Conservation (phyloP, 1,140 invertebrate species). For the Eurosta solidaginis region DNA sequence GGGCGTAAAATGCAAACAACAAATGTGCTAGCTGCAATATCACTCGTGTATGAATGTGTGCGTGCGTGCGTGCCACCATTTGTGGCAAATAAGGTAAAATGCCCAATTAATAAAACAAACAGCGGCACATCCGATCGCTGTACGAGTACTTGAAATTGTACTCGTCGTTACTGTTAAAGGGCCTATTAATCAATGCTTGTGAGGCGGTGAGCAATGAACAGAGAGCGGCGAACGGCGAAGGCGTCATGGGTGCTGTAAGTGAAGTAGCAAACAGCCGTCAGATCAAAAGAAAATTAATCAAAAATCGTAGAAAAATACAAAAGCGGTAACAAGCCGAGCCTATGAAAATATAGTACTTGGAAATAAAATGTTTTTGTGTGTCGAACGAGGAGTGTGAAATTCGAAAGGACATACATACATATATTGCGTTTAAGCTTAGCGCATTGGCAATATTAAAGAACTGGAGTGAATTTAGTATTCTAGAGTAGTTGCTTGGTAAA, state of each 20-base stretch:
- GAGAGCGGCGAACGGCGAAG: no score
- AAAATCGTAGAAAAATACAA: neutral
- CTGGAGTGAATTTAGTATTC: neutral
- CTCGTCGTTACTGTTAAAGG: neutral
- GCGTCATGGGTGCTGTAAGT: neutral
- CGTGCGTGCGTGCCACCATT: neutral
- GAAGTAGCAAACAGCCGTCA: neutral
- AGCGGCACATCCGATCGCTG: constrained; percentile 7
- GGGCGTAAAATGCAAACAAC: neutral
- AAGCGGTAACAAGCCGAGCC: neutral
- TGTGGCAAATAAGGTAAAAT: constrained; percentile 22
- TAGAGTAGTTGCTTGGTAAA: no score
- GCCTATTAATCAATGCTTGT: neutral
- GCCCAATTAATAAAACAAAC: constrained; percentile 20
- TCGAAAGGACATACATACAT: neutral
- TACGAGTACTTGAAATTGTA: neutral
- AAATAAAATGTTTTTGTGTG: neutral
- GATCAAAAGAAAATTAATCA: constrained; percentile 26
- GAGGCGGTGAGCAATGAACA: neutral
- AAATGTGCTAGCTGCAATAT: neutral
- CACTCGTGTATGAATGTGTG: neutral
- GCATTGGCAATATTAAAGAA: neutral
- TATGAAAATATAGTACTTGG: neutral
- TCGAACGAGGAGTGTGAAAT: neutral
- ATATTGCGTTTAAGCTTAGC: neutral